Evolutionary conservation across 1,140 invertebrate genomes (phyloP).

Genomic region (Sogatella furcifera): DNA sequence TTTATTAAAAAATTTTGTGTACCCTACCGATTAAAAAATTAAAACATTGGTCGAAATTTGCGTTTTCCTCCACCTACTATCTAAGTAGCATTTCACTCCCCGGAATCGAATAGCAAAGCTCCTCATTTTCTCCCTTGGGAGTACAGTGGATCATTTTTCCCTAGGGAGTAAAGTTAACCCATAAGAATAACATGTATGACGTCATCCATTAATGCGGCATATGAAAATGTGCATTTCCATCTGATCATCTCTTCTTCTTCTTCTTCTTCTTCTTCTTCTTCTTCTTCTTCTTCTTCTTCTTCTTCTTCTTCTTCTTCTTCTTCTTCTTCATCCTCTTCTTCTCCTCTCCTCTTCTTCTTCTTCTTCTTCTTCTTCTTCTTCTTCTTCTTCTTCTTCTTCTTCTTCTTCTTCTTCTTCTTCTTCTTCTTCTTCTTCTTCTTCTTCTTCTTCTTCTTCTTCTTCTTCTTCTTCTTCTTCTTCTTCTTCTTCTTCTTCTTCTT

Average conservation of each 20-base stretch:
- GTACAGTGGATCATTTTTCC: no score
- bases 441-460: neutral
- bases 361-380: slow-evolving; percentile 1
- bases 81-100: no score
- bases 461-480: neutral
- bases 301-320: neutral
- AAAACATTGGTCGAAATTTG: no score
- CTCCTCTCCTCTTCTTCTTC: neutral
- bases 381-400: neutral
- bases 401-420: neutral
- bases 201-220: no score
- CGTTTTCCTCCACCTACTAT: no score
- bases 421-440: neutral
- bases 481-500: neutral
- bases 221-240: no score
- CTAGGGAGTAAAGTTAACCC: no score
- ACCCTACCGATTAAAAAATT: no score
- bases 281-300: neutral
- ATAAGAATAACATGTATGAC: no score
- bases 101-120: no score
- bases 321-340: neutral
- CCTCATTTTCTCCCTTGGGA: no score
- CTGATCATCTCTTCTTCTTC: neutral
- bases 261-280: neutral
- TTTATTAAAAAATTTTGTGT: no score